phyloP scores from a whole-genome alignment of 2,888 invertebrate species.

The Idaea straminata region DNA sequence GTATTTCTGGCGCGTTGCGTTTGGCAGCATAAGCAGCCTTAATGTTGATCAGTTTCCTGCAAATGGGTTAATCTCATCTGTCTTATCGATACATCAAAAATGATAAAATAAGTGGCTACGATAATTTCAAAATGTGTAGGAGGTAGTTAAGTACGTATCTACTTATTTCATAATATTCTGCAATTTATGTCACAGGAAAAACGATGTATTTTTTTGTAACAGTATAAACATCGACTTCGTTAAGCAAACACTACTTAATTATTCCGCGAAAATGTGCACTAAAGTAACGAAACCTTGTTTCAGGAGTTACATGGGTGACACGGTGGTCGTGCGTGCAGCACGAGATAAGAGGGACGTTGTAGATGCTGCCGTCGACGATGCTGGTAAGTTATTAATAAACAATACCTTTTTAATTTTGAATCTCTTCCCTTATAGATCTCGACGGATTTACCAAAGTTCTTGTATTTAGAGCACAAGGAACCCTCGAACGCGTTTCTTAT shows the following conservation, averaged over 20 bases:
- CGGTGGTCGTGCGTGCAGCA: constrained; percentile 32
- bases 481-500: no score
- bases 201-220: background rate
- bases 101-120: background rate
- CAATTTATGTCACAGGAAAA: background rate
- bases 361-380: constrained; percentile 26
- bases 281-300: constrained; percentile 21
- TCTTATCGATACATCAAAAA: background rate
- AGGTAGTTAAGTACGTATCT: background rate
- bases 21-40: no score
- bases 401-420: background rate
- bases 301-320: constrained; percentile 41
- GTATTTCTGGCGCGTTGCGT: no score
- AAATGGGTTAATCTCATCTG: background rate
- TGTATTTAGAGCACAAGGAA: no score
- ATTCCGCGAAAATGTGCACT: background rate
- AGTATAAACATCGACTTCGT: background rate
- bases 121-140: background rate
- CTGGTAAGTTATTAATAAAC: constrained; percentile 12
- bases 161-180: background rate
- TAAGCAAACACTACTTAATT: background rate
- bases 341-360: constrained; percentile 35
- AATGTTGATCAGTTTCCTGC: background rate
- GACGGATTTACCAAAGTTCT: no score
- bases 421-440: no score